Conservation (phyloP, 2,797 vertebrate genomes). For the Anomalospiza imberbis region DNA sequence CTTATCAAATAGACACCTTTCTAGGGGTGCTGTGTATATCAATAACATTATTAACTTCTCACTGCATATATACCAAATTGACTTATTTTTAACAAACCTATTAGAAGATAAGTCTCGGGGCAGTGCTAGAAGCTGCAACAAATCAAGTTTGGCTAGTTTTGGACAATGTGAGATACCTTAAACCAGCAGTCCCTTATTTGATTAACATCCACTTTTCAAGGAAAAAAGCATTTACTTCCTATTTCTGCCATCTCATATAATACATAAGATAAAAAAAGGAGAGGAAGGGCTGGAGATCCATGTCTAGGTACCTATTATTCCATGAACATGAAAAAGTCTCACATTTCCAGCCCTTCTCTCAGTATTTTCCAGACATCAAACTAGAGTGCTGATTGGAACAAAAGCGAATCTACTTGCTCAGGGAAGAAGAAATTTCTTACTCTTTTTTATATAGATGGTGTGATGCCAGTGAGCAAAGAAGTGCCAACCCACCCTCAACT, state of each 20-base stretch:
- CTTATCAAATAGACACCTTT: background rate
- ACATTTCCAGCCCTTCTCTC: background rate
- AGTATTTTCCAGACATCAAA: background rate
- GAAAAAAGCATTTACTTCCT: background rate
- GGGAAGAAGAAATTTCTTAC: background rate
- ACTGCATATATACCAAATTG: background rate
- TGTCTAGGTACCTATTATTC: background rate
- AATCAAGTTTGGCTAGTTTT: background rate
- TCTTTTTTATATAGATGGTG: background rate
- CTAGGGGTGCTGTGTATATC: background rate
- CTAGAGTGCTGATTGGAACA: background rate
- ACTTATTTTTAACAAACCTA: background rate
- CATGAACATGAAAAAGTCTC: background rate
- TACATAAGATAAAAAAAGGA: background rate
- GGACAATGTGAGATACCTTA: background rate
- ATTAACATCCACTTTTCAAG: background rate
- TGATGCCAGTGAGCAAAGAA: conserved; percentile 1
- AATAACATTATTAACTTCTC: background rate
- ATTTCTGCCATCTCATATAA: background rate
- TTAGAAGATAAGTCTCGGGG: background rate
- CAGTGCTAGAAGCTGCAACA: background rate
- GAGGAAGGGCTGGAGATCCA: background rate
- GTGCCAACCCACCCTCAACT: background rate
- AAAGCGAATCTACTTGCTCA: background rate
- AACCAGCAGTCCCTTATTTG: background rate